Conservation (phyloP, 2,888 invertebrate species). For the Melitaea athalia region DNA sequence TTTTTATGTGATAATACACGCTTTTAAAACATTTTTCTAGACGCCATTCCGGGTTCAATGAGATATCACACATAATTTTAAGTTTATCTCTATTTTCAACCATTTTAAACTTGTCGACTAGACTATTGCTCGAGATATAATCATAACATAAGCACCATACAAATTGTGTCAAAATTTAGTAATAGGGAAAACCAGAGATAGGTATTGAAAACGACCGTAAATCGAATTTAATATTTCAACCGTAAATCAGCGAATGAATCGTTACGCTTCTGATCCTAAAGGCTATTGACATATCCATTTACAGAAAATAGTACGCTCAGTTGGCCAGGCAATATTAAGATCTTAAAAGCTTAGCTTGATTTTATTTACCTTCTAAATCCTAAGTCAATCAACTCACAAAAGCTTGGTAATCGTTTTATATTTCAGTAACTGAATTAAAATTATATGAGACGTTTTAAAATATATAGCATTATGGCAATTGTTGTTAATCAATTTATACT, state of each 20-base stretch:
- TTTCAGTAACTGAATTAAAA: neutral
- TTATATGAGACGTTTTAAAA: neutral
- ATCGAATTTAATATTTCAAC: constrained; percentile 3
- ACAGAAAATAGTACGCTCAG: constrained; percentile 1
- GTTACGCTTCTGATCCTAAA: neutral
- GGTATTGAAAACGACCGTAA: neutral
- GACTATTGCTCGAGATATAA: too few relatives aligned
- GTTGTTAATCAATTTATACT: too few relatives aligned
- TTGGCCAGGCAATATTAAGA: neutral
- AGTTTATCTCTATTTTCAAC: too few relatives aligned
- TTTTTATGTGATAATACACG: too few relatives aligned
- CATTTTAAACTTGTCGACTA: too few relatives aligned
- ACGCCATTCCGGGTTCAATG: too few relatives aligned
- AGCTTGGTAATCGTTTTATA: neutral
- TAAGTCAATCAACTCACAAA: neutral
- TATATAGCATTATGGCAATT: too few relatives aligned
- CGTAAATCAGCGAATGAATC: neutral
- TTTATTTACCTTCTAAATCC: neutral
- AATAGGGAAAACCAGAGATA: too few relatives aligned
- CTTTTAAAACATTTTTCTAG: too few relatives aligned
- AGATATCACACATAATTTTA: too few relatives aligned
- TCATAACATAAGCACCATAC: too few relatives aligned
- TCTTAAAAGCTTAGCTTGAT: neutral
- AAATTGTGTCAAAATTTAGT: too few relatives aligned
- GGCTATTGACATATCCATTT: constrained; percentile 10